Percentiles rank a stretch among this genome's conserved stretches.
Evolutionary conservation across 2,888 invertebrate genomes (phyloP).

Genomic region (Odontocolon sp.): DNA sequence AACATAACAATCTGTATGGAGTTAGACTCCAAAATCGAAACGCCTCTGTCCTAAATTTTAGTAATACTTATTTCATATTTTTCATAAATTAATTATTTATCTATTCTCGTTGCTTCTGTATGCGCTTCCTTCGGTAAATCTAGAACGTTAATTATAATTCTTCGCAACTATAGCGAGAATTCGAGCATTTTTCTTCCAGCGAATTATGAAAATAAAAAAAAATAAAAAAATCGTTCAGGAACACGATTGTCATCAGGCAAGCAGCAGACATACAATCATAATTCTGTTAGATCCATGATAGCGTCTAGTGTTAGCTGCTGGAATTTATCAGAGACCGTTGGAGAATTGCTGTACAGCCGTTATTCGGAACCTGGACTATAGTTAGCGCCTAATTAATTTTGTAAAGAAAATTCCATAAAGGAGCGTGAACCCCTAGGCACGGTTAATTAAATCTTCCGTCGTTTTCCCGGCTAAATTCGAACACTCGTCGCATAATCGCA

Average conservation of each 20-base stretch:
- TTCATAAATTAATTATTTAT: slow-evolving; percentile 62
- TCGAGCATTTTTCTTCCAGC: slow-evolving; percentile 30
- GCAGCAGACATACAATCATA: slow-evolving; percentile 37
- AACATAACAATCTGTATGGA: slow-evolving; percentile 61
- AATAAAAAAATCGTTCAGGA: slow-evolving; percentile 12
- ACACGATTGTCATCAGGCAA: slow-evolving; percentile 27
- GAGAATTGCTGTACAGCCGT: too few relatives aligned
- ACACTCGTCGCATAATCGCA: slow-evolving; percentile 16
- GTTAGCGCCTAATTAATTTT: neutral
- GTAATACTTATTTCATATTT: slow-evolving; percentile 66
- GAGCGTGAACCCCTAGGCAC: neutral
- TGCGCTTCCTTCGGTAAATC: slow-evolving; percentile 49
- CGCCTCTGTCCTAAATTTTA: slow-evolving; percentile 55
- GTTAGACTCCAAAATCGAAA: slow-evolving; percentile 57
- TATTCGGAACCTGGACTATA: too few relatives aligned
- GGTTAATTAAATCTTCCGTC: neutral
- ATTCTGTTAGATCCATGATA: too few relatives aligned
- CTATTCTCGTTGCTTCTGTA: slow-evolving; percentile 60
- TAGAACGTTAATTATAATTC: slow-evolving; percentile 33
- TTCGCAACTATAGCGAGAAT: slow-evolving; percentile 51
- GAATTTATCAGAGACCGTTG: too few relatives aligned
- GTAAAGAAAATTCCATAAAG: slow-evolving; percentile 24
- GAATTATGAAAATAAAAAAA: neutral
- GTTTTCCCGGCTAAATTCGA: neutral
- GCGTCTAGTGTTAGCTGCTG: too few relatives aligned